Evolutionary conservation across 2,797 vertebrate genomes (phyloP).

Genomic region (Podarcis lilfordi): DNA sequence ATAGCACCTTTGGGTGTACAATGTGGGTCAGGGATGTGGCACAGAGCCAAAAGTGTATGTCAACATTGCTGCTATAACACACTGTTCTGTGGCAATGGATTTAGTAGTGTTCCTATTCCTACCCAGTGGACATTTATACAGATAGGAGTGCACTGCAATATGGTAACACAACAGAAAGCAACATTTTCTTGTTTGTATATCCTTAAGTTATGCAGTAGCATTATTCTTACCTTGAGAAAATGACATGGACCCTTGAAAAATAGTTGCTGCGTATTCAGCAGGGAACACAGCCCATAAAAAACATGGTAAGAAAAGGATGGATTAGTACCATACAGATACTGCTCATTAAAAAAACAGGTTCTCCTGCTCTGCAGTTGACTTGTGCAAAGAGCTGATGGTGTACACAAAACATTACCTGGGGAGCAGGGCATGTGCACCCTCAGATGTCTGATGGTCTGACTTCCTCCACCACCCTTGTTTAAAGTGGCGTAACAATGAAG

Average conservation of each 20-base stretch:
- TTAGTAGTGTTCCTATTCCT: background rate
- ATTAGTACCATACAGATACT: background rate
- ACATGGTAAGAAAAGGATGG: background rate
- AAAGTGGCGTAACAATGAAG: background rate
- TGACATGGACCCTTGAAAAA: background rate
- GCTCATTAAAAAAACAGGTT: background rate
- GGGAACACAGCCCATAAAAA: background rate
- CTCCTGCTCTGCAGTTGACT: background rate
- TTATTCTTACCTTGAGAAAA: background rate
- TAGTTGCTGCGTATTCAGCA: background rate
- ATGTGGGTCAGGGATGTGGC: background rate
- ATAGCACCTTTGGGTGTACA: background rate
- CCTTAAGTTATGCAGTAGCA: background rate
- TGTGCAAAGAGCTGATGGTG: background rate
- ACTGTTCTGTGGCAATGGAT: background rate
- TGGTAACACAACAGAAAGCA: background rate
- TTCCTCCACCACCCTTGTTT: constrained; percentile 4
- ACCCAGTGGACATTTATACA: background rate
- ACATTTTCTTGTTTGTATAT: background rate
- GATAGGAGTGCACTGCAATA: background rate
- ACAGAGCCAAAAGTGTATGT: background rate
- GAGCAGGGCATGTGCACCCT: background rate
- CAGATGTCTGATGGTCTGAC: background rate
- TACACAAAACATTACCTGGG: background rate
- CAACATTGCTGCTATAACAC: background rate